Percentiles rank a stretch among this genome's conserved stretches.
Conservation (phyloP, 2,797 vertebrate genomes). For the Stomatorhinus walkeri region DNA sequence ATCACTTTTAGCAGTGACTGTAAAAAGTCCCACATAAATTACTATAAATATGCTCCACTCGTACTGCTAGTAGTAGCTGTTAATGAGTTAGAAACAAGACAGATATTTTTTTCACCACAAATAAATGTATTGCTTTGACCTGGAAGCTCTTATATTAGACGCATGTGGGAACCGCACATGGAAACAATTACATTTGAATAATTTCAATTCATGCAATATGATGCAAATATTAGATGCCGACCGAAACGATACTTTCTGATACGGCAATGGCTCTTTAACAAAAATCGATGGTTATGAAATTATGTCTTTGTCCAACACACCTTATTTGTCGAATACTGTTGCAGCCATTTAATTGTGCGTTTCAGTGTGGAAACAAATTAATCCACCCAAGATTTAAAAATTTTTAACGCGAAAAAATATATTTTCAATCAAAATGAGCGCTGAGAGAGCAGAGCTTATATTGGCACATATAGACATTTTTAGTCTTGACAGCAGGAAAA, state of each 20-base stretch:
- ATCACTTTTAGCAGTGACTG: neutral
- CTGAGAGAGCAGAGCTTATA: neutral
- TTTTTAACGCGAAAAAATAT: neutral
- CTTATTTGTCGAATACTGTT: neutral
- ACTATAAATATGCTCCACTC: neutral
- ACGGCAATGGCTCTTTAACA: neutral
- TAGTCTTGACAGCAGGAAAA: neutral
- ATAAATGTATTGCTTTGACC: conserved; percentile 9
- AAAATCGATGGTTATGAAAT: neutral
- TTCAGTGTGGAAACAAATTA: neutral
- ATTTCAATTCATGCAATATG: neutral
- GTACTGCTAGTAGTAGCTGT: neutral
- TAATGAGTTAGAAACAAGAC: neutral
- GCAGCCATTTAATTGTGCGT: neutral
- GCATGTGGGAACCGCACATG: neutral
- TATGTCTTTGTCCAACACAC: neutral
- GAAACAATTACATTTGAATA: neutral
- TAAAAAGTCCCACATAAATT: neutral
- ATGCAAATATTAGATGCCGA: neutral
- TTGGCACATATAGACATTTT: neutral
- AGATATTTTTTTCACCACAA: neutral
- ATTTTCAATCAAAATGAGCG: conserved; percentile 8
- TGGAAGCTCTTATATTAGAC: neutral
- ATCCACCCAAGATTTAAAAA: neutral
- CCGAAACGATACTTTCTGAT: neutral